These are phyloP conservation scores for Rhadina sibilatrix DNA, from an alignment of 2,113 vertebrate genomes.

Conservation along the genomic window DNA sequence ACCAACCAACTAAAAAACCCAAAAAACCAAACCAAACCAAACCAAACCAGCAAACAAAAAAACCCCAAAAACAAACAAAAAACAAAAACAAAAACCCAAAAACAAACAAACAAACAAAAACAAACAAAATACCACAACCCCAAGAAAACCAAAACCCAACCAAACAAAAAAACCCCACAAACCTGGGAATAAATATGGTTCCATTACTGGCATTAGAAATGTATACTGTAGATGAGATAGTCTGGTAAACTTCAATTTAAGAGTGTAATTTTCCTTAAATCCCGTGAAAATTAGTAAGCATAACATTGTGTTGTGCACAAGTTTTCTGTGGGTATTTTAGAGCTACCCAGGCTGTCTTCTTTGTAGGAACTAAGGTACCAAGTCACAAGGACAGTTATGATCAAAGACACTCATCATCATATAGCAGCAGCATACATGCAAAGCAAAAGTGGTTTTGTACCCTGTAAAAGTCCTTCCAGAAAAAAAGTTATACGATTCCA, in stretches of 20 bases:
- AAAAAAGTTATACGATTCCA: background rate
- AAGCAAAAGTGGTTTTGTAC: background rate
- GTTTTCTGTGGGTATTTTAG: background rate
- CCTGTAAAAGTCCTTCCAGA: background rate
- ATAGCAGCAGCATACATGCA: background rate
- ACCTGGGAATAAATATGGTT: background rate
- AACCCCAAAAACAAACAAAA: no score
- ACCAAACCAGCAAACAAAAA: no score
- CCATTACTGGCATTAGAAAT: background rate
- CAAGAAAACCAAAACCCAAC: no score
- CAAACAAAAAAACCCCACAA: background rate
- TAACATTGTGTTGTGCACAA: background rate
- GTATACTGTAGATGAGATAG: background rate
- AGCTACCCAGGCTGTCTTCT: accelerated
- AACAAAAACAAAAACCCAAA: no score
- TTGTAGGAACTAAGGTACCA: background rate
- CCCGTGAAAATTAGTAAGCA: background rate
- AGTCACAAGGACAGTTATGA: background rate
- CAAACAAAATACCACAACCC: no score
- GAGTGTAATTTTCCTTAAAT: background rate
- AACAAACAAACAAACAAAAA: no score
- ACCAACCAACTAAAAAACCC: background rate
- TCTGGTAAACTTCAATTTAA: background rate
- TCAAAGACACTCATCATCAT: background rate
- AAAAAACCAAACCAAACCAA: no score